Evolutionary conservation across 2,797 vertebrate species (phyloP).

Genomic region (Aplochiton taeniatus): DNA sequence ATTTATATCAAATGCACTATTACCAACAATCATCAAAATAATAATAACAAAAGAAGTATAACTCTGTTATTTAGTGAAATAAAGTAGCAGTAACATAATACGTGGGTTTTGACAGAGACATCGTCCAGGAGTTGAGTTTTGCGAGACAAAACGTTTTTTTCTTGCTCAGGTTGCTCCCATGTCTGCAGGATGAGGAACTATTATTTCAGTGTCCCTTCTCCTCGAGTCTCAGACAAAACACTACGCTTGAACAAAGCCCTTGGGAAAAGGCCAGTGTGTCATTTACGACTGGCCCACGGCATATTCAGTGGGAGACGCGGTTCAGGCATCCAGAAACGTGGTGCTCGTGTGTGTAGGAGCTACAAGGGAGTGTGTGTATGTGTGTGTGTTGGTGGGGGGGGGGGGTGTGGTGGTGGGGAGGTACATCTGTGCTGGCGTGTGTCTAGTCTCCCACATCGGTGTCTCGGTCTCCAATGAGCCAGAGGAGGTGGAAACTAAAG

Average conservation of each 20-base stretch:
- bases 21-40: slow-evolving; percentile 53
- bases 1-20: slow-evolving; percentile 64
- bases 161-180: not conserved
- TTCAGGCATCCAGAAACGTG: slow-evolving; percentile 16
- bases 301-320: slow-evolving; percentile 32
- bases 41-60: slow-evolving; percentile 56
- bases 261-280: not conserved
- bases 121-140: not conserved
- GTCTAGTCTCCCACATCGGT: slow-evolving; percentile 87
- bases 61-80: slow-evolving; percentile 56
- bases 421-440: slow-evolving; percentile 20
- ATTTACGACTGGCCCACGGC: slow-evolving; percentile 43
- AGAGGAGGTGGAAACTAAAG: slow-evolving; percentile 95
- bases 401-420: not conserved
- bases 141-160: too few species aligned
- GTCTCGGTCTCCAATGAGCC: slow-evolving; percentile 95
- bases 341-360: slow-evolving; percentile 9
- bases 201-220: slow-evolving; percentile 17
- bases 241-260: slow-evolving; percentile 39
- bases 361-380: slow-evolving; percentile 10
- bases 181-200: not conserved
- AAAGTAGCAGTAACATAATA: slow-evolving; percentile 47
- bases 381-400: not conserved
- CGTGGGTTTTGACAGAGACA: slow-evolving; percentile 5
- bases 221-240: slow-evolving; percentile 23